Conservation (phyloP, 2,888 invertebrate genomes). For the Lingula anatina region DNA sequence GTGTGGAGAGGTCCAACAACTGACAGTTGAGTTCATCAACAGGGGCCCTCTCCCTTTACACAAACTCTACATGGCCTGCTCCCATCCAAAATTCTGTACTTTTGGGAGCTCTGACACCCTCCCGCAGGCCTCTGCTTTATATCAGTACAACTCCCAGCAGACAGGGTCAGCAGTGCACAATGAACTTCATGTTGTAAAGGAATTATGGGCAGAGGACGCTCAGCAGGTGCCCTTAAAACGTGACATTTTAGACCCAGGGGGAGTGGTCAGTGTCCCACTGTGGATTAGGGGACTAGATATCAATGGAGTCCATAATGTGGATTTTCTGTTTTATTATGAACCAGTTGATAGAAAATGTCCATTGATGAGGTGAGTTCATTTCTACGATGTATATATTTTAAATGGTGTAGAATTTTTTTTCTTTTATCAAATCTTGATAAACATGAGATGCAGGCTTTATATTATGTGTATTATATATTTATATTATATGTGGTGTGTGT, state of each 20-base stretch:
- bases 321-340: constrained; percentile 72
- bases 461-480: too few relatives aligned
- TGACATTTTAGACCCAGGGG: constrained; percentile 56
- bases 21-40: constrained; percentile 67
- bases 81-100: constrained; percentile 65
- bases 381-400: neutral
- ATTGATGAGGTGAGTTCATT: constrained; percentile 24
- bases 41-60: constrained; percentile 57
- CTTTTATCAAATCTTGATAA: too few relatives aligned
- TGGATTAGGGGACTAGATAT: constrained; percentile 68
- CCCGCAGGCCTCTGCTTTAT: neutral
- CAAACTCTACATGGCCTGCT: constrained; percentile 59
- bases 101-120: constrained; percentile 46
- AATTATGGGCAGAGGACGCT: neutral
- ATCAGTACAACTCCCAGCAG: too few relatives aligned
- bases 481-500: neutral
- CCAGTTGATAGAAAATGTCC: constrained; percentile 46
- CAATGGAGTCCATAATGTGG: constrained; percentile 62
- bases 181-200: neutral
- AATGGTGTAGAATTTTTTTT: too few relatives aligned
- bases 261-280: constrained; percentile 57
- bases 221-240: constrained; percentile 4
- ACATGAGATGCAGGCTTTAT: too few relatives aligned
- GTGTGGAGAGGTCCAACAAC: constrained; percentile 68
- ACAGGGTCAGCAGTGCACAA: too few relatives aligned